A percentile compares a stretch with the other conserved stretches of the same genome.
Conservation (phyloP, 2,797 vertebrate species). For the Lutjanus argentimaculatus region DNA sequence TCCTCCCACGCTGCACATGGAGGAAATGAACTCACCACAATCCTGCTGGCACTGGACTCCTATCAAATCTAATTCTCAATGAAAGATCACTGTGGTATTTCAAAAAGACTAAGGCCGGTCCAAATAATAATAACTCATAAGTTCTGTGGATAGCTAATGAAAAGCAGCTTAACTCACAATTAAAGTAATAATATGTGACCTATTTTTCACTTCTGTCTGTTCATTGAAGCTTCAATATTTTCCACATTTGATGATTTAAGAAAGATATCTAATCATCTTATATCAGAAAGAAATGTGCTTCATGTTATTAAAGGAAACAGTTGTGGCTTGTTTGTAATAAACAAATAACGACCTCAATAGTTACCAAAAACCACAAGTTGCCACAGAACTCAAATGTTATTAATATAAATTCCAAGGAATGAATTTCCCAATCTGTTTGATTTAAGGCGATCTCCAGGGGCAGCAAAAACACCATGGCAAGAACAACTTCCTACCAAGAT, state of each 20-base stretch:
- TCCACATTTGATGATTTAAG: neutral
- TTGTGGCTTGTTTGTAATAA: neutral
- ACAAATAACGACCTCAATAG: neutral
- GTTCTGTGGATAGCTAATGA: slow-evolving; percentile 26
- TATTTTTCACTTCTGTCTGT: neutral
- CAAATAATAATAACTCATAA: slow-evolving; percentile 50
- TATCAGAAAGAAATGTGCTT: neutral
- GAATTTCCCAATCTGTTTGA: neutral
- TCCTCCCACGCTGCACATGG: slow-evolving; percentile 57
- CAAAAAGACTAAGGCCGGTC: slow-evolving; percentile 23
- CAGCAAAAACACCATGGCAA: neutral
- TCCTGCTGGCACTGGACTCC: slow-evolving; percentile 64
- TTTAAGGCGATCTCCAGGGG: neutral
- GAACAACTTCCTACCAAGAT: neutral
- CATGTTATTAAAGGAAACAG: neutral
- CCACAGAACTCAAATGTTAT: slow-evolving; percentile 11
- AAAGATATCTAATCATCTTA: neutral
- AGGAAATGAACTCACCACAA: slow-evolving; percentile 79
- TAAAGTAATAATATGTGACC: slow-evolving; percentile 8
- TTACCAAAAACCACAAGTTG: neutral
- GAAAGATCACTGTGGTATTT: slow-evolving; percentile 67
- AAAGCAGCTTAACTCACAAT: slow-evolving; percentile 28
- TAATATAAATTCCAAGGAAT: neutral
- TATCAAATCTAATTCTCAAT: slow-evolving; percentile 62
- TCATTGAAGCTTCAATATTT: neutral